Percentiles rank a stretch among this genome's conserved stretches.
These are phyloP conservation scores for Ommatoiulus sabulosus DNA, from an alignment of 2,888 invertebrate genomes.

Conservation along the genomic window DNA sequence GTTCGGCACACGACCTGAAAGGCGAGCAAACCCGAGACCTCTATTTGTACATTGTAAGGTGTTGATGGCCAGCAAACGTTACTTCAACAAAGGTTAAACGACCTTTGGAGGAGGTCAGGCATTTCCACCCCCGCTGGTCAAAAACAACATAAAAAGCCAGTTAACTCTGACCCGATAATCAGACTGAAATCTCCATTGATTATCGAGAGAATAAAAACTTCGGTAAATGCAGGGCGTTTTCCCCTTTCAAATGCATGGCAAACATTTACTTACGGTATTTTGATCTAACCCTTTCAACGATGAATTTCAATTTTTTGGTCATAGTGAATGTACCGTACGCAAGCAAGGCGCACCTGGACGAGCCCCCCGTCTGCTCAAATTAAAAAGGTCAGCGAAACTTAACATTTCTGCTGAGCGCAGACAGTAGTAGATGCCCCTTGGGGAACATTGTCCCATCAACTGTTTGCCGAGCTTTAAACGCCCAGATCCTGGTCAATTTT, in stretches of 20 bases:
- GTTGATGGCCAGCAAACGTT: not conserved
- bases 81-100: not conserved
- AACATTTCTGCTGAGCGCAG: not conserved
- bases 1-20: no score
- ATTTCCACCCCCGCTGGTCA: not conserved
- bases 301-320: not conserved
- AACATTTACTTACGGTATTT: slow-evolving; percentile 2
- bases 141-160: not conserved
- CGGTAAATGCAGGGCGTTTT: not conserved
- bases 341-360: not conserved
- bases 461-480: not conserved
- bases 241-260: not conserved
- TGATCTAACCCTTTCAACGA: not conserved
- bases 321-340: not conserved
- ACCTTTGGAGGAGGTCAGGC: not conserved
- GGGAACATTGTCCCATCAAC: slow-evolving; percentile 17
- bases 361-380: not conserved
- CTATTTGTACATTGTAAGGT: no score
- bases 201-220: not conserved
- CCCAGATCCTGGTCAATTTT: slow-evolving; percentile 28
- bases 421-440: not conserved
- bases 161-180: slow-evolving; percentile 15
- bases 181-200: not conserved
- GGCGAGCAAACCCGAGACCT: no score
- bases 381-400: slow-evolving; percentile 6